Evolutionary conservation across 2,888 invertebrate species (phyloP).

Genomic region (Crioceris asparagi): DNA sequence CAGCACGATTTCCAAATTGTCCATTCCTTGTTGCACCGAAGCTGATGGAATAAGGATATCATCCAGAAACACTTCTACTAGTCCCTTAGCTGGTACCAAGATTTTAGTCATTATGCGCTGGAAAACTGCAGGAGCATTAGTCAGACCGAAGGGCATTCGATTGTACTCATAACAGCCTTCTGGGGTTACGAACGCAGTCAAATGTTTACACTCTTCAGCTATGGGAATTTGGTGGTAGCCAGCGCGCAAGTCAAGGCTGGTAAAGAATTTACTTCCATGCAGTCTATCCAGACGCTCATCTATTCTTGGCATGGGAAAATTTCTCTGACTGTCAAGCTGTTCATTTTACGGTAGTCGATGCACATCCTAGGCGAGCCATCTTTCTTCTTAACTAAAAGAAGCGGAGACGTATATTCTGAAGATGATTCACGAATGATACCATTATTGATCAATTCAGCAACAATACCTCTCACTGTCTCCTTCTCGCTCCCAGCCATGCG

Average conservation of each 20-base stretch:
- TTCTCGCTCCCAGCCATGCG: constrained; percentile 14
- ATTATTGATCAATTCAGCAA: constrained; percentile 8
- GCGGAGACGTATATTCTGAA: constrained; percentile 9
- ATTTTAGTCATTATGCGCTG: no score
- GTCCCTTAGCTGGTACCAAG: no score
- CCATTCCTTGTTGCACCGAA: no score
- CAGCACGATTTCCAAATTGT: no score
- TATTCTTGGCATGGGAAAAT: constrained; percentile 3
- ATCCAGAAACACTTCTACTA: no score
- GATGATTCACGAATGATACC: constrained; percentile 9
- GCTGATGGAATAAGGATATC: no score
- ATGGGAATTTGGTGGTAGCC: constrained; percentile 17
- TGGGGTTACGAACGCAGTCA: constrained; percentile 16
- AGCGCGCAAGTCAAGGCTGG: constrained; percentile 15
- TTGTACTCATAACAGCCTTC: constrained; percentile 15
- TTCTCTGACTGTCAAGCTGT: not conserved
- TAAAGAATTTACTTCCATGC: constrained; percentile 15
- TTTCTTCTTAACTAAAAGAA: constrained; percentile 17
- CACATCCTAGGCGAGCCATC: constrained; percentile 7
- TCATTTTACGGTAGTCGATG: constrained; percentile 1
- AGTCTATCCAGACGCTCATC: constrained; percentile 15
- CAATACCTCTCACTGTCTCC: constrained; percentile 5
- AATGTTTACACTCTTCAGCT: constrained; percentile 12
- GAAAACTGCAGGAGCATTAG: no score
- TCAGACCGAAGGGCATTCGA: constrained; percentile 16